These are phyloP conservation scores for Cyclophora punctaria DNA, from an alignment of 2,888 invertebrate genomes.

Conservation along the genomic window DNA sequence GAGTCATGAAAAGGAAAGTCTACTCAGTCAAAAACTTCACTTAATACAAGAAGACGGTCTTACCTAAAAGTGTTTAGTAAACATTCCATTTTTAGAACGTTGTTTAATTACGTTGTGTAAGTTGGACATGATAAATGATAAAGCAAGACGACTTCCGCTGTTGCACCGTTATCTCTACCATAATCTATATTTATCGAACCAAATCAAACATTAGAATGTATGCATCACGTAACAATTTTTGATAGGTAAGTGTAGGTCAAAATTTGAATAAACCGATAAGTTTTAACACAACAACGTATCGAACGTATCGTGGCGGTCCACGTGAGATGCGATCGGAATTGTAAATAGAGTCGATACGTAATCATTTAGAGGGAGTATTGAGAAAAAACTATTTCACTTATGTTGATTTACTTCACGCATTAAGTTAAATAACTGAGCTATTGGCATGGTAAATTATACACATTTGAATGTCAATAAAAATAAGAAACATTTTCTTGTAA, in stretches of 20 bases:
- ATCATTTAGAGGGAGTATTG: constrained; percentile 14
- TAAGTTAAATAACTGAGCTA: too few species aligned
- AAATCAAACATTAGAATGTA: constrained; percentile 3
- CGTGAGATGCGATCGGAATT: constrained; percentile 32
- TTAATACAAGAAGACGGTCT: too few species aligned
- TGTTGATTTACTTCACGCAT: not conserved
- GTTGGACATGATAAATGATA: not conserved
- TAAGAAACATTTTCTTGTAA: too few species aligned
- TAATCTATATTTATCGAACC: constrained; percentile 2
- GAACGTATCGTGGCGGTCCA: constrained; percentile 23
- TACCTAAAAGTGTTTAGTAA: too few species aligned
- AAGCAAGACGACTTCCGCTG: too few species aligned
- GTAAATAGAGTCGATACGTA: constrained; percentile 21
- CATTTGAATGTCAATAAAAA: too few species aligned
- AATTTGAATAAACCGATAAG: constrained; percentile 21
- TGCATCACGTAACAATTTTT: constrained; percentile 14
- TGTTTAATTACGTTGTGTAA: not conserved
- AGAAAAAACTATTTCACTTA: constrained; percentile 5
- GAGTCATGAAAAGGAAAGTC: too few species aligned
- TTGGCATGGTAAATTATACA: too few species aligned
- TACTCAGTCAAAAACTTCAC: too few species aligned
- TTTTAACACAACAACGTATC: constrained; percentile 1
- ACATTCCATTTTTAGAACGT: not conserved
- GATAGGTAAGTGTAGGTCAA: constrained; percentile 26
- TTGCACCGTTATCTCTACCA: constrained; percentile 13